Evolutionary conservation across 1,140 invertebrate species (phyloP), one percentile per base, ranked within the genome.

Genomic region (Drosophila grimshawi): DNA sequence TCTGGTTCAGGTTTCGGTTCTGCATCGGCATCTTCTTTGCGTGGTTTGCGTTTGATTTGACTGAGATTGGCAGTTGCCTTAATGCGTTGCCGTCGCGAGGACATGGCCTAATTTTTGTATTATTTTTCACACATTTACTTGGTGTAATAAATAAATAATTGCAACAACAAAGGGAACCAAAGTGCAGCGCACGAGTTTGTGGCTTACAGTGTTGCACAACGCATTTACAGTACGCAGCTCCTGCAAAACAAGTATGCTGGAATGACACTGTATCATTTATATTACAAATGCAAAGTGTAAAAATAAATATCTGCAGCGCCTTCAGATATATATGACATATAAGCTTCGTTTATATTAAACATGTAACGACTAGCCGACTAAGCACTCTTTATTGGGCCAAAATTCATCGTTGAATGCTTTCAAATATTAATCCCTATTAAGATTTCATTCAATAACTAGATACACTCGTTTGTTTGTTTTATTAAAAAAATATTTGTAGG

Each of bases 71-170:
- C 94, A 68, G 93, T 71, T 37, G 93, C 93, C 79, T 94, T 94
- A 70, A 94, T 93, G 67, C 94, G 90, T 51, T 93, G 91, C 65
- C 94, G 79, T 74, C 93, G 92, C 92, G 93, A 93, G 8, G 91
- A 81, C 91, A 92, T 92, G 11, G 29, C 69, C 53, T 64, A 6
- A 69, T 45, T 43, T 52, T 68, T 73, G 8, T 55, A 48, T 70
- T 8, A 61, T 43, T 29, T 85, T 75, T 73, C 71, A 72, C 70
- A 78, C 80, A 88, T 89, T 63, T 73, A 89, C 61, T 57, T 45
- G 39, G 27, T 35, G 4, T 43, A 74, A 52, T 2, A 55, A 61
- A 19, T 35, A 73, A 73, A 48, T 41, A 41, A 2, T 11, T 10
- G 11, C n/a, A 8, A 56, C 49, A 57, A 66, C 29, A 73, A 46